Evolutionary conservation across 2,797 vertebrate species (phyloP), one percentile per base, ranked within the genome.

Genomic region (Hyperoplus lanceolatus): DNA sequence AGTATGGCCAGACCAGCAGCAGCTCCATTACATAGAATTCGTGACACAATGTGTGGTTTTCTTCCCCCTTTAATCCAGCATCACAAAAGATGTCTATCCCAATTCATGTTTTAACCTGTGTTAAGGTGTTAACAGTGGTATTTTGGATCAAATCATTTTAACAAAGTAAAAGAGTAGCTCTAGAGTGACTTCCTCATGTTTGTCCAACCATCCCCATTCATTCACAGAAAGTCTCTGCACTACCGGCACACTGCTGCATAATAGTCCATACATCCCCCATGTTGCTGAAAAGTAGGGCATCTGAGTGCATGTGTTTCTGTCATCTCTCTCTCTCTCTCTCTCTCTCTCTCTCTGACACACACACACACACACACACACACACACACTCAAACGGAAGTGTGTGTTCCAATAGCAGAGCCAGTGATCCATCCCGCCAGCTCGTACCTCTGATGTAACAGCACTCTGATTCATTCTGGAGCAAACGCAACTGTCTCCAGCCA

Each of bases 391-490:
- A 86, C 65, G 55, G 89, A 92, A 90, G 87, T 90, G 86, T 89
- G 90, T 87, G 86, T 89, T 87, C 87, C 90, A 92, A 87, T 83
- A 72, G 77, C 77, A 87, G 75, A 69, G 79, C 76, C 83, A 91
- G 83, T 80, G 86, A 90, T 91, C 90, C 90, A 90, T 90, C 84
- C 83, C 45, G 80, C 88, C 87, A 88, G 90, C 83, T 79, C 73
- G 49, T 87, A 79, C 75, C 84, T 84, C 89, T 93, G 92, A 94
- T 93, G 92, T 93, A 93, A 93, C 92, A 90, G 84, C 87, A 79
- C 88, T 92, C 87, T 93, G 92, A 93, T 93, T 94, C 92, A 94
- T 91, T 92, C 87, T 85, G 83, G 77, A 69, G 84, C 76, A 70
- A 90, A 87, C 84, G 72, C 86, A 29, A 88, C 72, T 86, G n/a